Percentiles rank a stretch among this genome's conserved stretches.
phyloP scores from a whole-genome alignment of 2,797 vertebrate genomes.

The Bryconaethiops microstoma region DNA sequence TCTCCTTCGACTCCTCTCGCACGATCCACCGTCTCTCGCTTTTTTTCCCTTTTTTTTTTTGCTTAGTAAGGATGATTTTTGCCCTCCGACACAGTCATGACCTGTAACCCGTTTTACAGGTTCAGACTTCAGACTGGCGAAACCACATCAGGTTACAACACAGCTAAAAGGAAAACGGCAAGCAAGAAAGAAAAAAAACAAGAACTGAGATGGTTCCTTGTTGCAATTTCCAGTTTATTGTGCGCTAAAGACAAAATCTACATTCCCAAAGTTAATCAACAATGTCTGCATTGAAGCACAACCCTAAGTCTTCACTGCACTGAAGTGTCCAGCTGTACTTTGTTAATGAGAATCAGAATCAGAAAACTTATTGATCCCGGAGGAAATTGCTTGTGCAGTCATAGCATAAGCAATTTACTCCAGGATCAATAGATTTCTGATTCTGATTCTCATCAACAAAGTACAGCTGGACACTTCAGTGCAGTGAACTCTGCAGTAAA shows the following conservation, averaged over 20 bases:
- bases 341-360: background rate
- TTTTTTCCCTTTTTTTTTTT: background rate
- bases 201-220: background rate
- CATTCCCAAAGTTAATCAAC: too few relatives aligned
- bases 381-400: too few relatives aligned
- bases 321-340: background rate
- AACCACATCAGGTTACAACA: background rate
- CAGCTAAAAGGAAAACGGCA: background rate
- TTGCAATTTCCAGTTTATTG: background rate
- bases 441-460: background rate
- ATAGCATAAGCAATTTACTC: too few relatives aligned
- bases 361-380: too few relatives aligned
- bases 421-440: too few relatives aligned
- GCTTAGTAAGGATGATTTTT: background rate
- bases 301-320: background rate
- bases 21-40: background rate
- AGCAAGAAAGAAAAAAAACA: too few relatives aligned
- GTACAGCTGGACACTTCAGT: background rate
- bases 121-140: background rate
- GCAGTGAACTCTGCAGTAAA: background rate
- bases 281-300: too few relatives aligned
- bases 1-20: background rate
- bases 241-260: background rate
- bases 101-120: conserved; percentile 37
- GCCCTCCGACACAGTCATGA: conserved; percentile 55